Evolutionary conservation across 2,113 vertebrate species (phyloP), one percentile per base, ranked within the genome.

Genomic region (Sebastes fasciatus): DNA sequence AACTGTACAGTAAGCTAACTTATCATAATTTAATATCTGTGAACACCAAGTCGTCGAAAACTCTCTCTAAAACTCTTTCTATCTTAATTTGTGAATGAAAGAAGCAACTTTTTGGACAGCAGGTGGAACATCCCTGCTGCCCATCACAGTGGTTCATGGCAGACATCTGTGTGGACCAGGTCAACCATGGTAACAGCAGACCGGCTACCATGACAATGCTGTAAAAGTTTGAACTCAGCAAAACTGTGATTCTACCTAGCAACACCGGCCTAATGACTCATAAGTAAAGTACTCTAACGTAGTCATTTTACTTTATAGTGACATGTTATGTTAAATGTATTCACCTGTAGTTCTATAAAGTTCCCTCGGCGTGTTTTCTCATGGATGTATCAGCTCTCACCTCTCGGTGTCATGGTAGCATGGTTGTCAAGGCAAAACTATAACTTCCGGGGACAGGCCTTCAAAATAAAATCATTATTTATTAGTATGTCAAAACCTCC

Each of bases 401-500:
- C 19, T 51, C 54, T 17, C 23, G 21, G 26, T 16, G 69, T 68
- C 73, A 57, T 13, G 81, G 51, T 6, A 26, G 13, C 73, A 57
- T 13, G 81, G 51, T 6, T 21, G 13, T 49, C 13, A 23, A 52
- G 45, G 8, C 3, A 11, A 65, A 54, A 4, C 3, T 6, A 45
- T 3, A 2, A 48, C 72, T 82, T 91, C 91, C 89, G 70, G 46
- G 49, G 4, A 4, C 0, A 2, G 1, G 34, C 45, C 82, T 82
- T 84, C 88, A 88, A 83, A 91, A 70, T 91, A 91, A 88, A 85
- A 63, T 1, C 1, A 42, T 4, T 11, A 13, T 7, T 10, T 26
- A 12, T 9, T 14, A 5, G 4, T 16, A 2, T 1, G 19, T 1
- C 1, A 13, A 5, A 23, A 10, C 57, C 49, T 4, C 4, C 12